phyloP scores from a whole-genome alignment of 2,113 vertebrate species.

The Hylia prasina region DNA sequence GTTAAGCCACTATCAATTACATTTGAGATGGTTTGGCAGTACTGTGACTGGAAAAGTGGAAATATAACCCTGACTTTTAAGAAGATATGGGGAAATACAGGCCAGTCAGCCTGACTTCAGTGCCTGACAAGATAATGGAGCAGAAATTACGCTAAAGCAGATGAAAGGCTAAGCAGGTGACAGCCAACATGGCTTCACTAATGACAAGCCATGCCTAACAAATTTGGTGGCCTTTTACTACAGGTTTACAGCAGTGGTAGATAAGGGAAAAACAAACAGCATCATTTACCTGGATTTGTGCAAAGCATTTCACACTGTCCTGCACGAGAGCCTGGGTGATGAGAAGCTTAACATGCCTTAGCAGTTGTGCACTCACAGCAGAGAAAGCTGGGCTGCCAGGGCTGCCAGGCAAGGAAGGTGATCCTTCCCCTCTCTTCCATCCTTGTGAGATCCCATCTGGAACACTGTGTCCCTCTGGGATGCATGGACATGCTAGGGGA shows the following conservation, averaged over 20 bases:
- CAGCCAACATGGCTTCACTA: background rate
- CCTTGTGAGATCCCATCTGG: background rate
- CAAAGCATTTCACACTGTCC: background rate
- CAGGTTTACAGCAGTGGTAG: background rate
- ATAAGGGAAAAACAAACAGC: background rate
- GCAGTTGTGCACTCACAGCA: fast-evolving
- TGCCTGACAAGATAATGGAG: fast-evolving
- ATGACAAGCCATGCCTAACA: background rate
- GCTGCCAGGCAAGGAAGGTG: background rate
- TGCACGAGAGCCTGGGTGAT: background rate
- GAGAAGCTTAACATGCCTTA: background rate
- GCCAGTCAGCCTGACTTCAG: background rate
- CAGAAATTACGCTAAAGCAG: background rate
- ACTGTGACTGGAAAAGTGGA: background rate
- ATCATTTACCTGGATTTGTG: background rate
- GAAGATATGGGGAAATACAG: background rate
- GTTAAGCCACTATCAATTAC: background rate
- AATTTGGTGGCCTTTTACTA: background rate
- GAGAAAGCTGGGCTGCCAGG: background rate
- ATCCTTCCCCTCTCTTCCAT: fast-evolving
- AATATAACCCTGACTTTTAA: background rate
- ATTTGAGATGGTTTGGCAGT: background rate
- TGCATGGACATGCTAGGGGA: fast-evolving
- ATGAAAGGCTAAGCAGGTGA: background rate
- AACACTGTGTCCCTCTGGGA: background rate